A percentile compares a stretch with the other conserved stretches of the same genome.
These are phyloP conservation scores for Conops quadrifasciatus DNA, from an alignment of 2,888 invertebrate genomes.

Conservation along the genomic window DNA sequence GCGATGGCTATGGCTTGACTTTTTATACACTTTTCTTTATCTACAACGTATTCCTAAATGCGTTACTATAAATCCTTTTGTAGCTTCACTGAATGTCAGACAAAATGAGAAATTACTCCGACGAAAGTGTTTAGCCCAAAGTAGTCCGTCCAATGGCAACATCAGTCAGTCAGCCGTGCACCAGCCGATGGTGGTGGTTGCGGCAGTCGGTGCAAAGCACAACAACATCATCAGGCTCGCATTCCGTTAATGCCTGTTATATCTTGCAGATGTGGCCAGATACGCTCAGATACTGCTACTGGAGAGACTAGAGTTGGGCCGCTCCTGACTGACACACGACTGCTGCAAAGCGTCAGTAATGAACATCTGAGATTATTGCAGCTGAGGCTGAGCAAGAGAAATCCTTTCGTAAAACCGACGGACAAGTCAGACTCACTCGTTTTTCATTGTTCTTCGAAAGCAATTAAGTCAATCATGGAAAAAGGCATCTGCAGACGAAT, in stretches of 20 bases:
- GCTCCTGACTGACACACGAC: background rate
- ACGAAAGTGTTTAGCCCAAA: conserved; percentile 31
- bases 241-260: conserved; percentile 27
- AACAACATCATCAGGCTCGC: conserved; percentile 38
- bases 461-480: too few species aligned
- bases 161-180: conserved; percentile 12
- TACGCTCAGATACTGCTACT: background rate
- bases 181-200: conserved; percentile 26
- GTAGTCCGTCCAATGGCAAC: background rate
- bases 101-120: conserved; percentile 47
- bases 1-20: too few species aligned
- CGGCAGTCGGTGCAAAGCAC: conserved; percentile 19
- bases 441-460: too few species aligned
- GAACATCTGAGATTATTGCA: conserved; percentile 13
- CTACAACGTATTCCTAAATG: too few species aligned
- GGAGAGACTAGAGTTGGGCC: background rate
- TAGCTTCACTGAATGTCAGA: conserved; percentile 40
- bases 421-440: too few species aligned
- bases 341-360: conserved; percentile 12
- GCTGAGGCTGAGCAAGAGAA: conserved; percentile 8
- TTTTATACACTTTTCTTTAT: too few species aligned
- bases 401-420: too few species aligned
- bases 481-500: too few species aligned
- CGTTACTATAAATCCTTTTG: too few species aligned
- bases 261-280: conserved; percentile 38